phyloP scores from a whole-genome alignment of 2,888 invertebrate species.

The Melieria picta region DNA sequence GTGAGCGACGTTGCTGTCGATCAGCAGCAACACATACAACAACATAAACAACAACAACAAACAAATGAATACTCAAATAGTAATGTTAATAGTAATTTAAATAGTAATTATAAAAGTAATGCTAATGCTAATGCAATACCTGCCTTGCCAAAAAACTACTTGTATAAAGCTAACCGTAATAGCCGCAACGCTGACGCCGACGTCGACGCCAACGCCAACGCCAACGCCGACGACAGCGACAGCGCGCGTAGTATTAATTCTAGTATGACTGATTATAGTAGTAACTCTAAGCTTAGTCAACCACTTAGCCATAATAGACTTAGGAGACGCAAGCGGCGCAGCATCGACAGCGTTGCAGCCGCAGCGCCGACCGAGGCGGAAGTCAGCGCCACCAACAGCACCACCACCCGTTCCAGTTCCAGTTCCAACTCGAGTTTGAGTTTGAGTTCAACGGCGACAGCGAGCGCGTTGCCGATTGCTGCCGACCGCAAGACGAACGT shows the following conservation, averaged over 20 bases:
- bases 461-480: conserved; percentile 3
- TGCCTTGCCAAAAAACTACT: conserved; percentile 66
- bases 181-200: conserved; percentile 42
- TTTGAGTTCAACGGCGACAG: conserved; percentile 13
- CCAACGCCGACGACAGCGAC: not conserved
- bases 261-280: conserved; percentile 62
- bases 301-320: conserved; percentile 22
- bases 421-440: conserved; percentile 1
- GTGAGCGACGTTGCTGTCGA: not conserved
- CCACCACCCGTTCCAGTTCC: conserved; percentile 6
- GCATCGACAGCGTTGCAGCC: conserved; percentile 13
- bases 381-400: not conserved
- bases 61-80: conserved; percentile 64
- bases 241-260: conserved; percentile 45
- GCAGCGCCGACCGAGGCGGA: conserved; percentile 14
- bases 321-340: conserved; percentile 14
- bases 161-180: conserved; percentile 50
- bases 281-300: conserved; percentile 56
- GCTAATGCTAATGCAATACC: conserved; percentile 59
- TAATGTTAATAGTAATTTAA: conserved; percentile 56
- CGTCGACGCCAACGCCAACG: conserved; percentile 42
- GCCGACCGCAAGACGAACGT: not conserved
- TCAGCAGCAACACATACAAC: conserved; percentile 25
- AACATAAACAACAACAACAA: conserved; percentile 47
- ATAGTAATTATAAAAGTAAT: conserved; percentile 42